A percentile compares a stretch with the other conserved stretches of the same genome.
Evolutionary conservation across 2,113 vertebrate genomes (phyloP).

Genomic region (Phrynocephalus versicolor): DNA sequence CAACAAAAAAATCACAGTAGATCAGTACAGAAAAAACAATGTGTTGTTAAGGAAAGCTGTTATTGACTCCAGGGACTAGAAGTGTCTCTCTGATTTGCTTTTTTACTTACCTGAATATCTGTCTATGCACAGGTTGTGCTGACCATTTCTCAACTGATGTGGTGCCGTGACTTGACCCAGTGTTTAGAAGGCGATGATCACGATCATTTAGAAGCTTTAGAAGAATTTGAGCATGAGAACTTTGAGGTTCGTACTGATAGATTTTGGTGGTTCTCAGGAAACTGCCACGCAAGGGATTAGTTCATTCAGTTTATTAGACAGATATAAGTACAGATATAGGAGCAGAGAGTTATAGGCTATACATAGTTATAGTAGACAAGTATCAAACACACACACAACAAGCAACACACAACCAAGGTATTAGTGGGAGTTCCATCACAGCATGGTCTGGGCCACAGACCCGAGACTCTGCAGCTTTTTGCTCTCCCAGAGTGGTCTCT

Average conservation of each 20-base stretch:
- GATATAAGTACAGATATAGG: too few species aligned
- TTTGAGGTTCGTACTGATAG: constrained; percentile 80
- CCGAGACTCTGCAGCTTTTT: too few species aligned
- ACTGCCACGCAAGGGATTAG: too few species aligned
- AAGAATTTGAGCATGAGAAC: constrained; percentile 80
- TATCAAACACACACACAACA: too few species aligned
- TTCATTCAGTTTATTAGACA: too few species aligned
- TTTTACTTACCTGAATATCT: neutral
- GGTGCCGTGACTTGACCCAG: constrained; percentile 81
- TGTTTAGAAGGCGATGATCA: constrained; percentile 74
- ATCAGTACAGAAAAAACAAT: neutral
- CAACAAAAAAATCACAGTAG: neutral
- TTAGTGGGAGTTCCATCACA: too few species aligned
- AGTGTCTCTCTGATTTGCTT: neutral
- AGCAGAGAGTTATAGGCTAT: too few species aligned
- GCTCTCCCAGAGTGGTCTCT: too few species aligned
- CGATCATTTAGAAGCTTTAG: constrained; percentile 72
- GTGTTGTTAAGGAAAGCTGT: neutral
- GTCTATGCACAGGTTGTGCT: constrained; percentile 77
- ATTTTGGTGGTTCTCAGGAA: too few species aligned
- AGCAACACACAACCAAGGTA: too few species aligned
- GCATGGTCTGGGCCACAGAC: too few species aligned
- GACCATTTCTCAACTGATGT: constrained; percentile 87
- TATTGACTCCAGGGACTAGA: neutral
- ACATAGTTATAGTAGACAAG: too few species aligned